Base-by-base conservation (phyloP, 2,888 invertebrate species). In the Eurois occulta region DNA sequence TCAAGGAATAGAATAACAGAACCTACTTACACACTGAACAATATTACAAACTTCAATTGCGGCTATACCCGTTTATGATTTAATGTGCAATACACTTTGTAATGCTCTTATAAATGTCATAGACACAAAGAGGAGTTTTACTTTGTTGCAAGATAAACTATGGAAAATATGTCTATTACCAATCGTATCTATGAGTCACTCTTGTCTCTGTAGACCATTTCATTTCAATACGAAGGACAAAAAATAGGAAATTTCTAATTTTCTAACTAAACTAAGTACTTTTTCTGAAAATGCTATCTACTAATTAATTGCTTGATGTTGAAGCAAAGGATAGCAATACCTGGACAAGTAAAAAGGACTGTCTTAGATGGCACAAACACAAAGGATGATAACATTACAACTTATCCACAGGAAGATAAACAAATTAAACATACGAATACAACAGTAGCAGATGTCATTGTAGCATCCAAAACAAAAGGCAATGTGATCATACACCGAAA, bases 401-500 rank as follows among this genome's bases (percentile, higher is more conserved):
- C 52, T 38, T 10, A 38, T 21, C n/a, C n/a, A 55, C 38, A 68
- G 18, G 32, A 76, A 64, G 58, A 68, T 41, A 16, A 64, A 64
- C 32, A 83, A 55, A 52, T 35, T 13, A 68, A 68, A 41, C 52
- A 80, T 13, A 83, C 7, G 52, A 43, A 41, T 68, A 21, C n/a
- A 74, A 67, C 65, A 75, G n/a, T 46, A 68, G 28, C 60, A 81
- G 46, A 48, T 72, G 81, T 81, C 80, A 81, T 32, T 58, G 74
- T 78, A 71, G 35, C 58, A 70, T 67, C 71, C 64, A 48, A 73
- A 78, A 83, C 72, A 70, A 74, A 71, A 77, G 64, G 62, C 73
- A 78, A 71, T 84, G 72, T 79, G 84, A 84, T 81, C 79, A 84
- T 66, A 77, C 77, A 75, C 72, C 82, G 76, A 88, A 88, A 87